phyloP scores from a whole-genome alignment of 2,888 invertebrate genomes.

The Aleiodes testaceus region DNA sequence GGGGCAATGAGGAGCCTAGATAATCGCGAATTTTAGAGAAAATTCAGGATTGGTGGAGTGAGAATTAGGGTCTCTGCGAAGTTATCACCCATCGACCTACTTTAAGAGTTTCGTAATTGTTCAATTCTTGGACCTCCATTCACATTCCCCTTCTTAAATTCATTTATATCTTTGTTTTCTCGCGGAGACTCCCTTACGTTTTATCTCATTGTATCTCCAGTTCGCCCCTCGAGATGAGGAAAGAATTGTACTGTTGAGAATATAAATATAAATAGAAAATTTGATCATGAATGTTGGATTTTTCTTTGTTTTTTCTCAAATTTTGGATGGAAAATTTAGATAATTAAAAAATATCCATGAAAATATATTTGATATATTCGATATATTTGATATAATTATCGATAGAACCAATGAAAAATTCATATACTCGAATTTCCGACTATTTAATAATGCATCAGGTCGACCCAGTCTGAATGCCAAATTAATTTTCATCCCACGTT shows the following conservation, averaged over 20 bases:
- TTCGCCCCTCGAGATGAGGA: conserved; percentile 30
- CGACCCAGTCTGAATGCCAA: not conserved
- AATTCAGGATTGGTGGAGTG: conserved; percentile 23
- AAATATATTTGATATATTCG: too few relatives aligned
- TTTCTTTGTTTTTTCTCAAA: too few relatives aligned
- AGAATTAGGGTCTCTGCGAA: conserved; percentile 52
- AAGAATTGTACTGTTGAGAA: not conserved
- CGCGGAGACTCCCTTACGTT: conserved; percentile 34
- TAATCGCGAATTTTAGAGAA: conserved; percentile 26
- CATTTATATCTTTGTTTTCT: conserved; percentile 14
- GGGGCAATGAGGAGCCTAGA: conserved; percentile 2
- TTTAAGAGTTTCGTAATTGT: conserved; percentile 65
- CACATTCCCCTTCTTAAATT: conserved; percentile 34
- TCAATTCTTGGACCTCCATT: conserved; percentile 51
- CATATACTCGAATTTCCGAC: not conserved
- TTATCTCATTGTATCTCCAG: conserved; percentile 13
- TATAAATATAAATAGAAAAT: too few relatives aligned
- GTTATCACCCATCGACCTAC: conserved; percentile 66
- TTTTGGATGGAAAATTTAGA: too few relatives aligned
- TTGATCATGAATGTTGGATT: too few relatives aligned
- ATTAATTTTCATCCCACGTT: conserved; percentile 25
- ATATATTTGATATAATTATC: too few relatives aligned
- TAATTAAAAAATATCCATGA: too few relatives aligned
- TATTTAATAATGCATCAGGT: conserved; percentile 19
- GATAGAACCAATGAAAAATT: conserved; percentile 5